phyloP scores from a whole-genome alignment of 2,113 vertebrate species.

The Nothobranchius furzeri region DNA sequence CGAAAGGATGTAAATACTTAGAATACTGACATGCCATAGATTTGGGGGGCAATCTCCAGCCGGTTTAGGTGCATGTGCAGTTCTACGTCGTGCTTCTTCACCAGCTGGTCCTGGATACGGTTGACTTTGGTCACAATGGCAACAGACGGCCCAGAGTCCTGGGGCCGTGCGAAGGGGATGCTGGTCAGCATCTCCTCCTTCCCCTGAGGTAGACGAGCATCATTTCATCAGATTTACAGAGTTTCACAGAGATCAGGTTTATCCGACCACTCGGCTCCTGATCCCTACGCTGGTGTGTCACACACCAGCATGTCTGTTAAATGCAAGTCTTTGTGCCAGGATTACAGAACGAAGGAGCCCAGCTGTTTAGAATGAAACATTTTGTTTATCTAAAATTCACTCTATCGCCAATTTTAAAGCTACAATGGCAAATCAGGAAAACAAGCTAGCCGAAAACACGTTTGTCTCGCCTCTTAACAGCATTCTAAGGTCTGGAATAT shows the following conservation, averaged over 20 bases:
- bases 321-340: too few relatives aligned
- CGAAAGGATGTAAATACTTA: too few relatives aligned
- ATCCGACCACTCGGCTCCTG: too few relatives aligned
- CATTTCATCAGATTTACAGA: background rate
- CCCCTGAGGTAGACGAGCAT: constrained; percentile 77
- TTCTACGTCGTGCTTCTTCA: constrained; percentile 96
- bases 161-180: constrained; percentile 94
- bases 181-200: constrained; percentile 92
- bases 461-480: too few relatives aligned
- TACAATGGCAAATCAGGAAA: too few relatives aligned
- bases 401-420: background rate
- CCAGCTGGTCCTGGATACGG: constrained; percentile 95
- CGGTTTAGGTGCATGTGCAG: constrained; percentile 97
- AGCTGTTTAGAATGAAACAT: too few relatives aligned
- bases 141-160: constrained; percentile 93
- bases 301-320: too few relatives aligned
- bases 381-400: background rate
- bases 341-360: too few relatives aligned
- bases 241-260: too few relatives aligned
- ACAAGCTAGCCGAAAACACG: too few relatives aligned
- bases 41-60: constrained; percentile 97
- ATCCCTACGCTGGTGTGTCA: too few relatives aligned
- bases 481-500: too few relatives aligned
- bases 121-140: constrained; percentile 98
- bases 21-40: constrained; percentile 96